A percentile compares a stretch with the other conserved stretches of the same genome.
Conservation (phyloP, 2,797 vertebrate species). For the Argya squamiceps region DNA sequence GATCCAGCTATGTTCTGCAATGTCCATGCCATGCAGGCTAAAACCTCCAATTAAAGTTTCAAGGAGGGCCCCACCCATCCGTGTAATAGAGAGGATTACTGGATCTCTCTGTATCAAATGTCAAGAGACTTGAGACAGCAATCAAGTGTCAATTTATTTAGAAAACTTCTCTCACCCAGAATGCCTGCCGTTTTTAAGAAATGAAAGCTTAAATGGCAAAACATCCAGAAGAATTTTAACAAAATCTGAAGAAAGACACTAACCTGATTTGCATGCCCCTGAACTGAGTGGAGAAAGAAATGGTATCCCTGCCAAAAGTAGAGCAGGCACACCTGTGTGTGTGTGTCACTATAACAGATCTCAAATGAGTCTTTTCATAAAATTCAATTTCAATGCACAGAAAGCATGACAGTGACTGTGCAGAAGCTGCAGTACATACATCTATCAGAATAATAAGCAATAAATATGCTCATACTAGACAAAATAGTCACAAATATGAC, state of each 20-base stretch:
- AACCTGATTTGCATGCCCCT: not conserved
- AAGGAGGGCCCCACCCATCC: not conserved
- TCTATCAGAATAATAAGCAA: not conserved
- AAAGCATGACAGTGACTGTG: not conserved
- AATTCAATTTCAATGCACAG: not conserved
- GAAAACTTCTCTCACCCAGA: not conserved
- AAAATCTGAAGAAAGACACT: not conserved
- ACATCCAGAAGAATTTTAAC: not conserved
- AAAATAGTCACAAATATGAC: constrained; percentile 31
- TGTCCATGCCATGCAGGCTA: not conserved
- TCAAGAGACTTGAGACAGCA: not conserved
- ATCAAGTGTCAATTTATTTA: not conserved
- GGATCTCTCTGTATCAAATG: not conserved
- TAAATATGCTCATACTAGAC: not conserved
- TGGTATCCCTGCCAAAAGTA: not conserved
- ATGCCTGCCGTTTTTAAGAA: not conserved
- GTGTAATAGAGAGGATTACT: not conserved
- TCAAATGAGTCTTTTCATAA: not conserved
- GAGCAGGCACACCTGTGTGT: not conserved
- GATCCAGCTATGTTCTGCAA: not conserved
- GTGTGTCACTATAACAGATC: not conserved
- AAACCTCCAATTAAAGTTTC: not conserved
- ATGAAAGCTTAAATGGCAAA: not conserved
- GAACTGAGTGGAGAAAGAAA: not conserved
- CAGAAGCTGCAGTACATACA: not conserved